phyloP scores from a whole-genome alignment of 2,888 invertebrate species.

The Tachina lurida region DNA sequence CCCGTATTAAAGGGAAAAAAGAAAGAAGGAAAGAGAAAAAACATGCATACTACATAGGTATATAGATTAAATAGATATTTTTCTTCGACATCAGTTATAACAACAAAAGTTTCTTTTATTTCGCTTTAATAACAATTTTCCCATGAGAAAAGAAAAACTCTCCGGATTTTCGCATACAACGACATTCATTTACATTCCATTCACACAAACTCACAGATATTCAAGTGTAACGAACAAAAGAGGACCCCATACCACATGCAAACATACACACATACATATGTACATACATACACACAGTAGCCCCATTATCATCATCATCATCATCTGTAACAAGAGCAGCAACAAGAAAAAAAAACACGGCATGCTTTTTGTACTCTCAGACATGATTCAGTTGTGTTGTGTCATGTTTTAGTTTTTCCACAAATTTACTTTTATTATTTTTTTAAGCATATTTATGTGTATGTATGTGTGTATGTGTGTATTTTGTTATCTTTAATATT shows the following conservation, averaged over 20 bases:
- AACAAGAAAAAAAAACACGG: neutral
- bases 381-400: constrained; percentile 68
- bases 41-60: neutral
- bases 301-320: neutral
- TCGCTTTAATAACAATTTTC: constrained; percentile 69
- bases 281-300: neutral
- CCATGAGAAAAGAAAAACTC: constrained; percentile 66
- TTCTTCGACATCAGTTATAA: constrained; percentile 34
- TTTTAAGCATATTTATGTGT: neutral
- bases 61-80: constrained; percentile 46
- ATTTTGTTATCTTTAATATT: constrained; percentile 59
- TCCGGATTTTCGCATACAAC: constrained; percentile 55
- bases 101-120: constrained; percentile 45
- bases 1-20: neutral
- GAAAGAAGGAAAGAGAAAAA: neutral
- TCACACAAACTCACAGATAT: neutral
- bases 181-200: constrained; percentile 26
- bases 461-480: neutral
- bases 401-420: constrained; percentile 69
- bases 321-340: constrained; percentile 15
- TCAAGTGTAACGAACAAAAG: constrained; percentile 39
- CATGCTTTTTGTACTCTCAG: constrained; percentile 58
- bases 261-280: neutral
- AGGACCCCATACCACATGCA: neutral
- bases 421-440: constrained; percentile 64